phyloP scores from a whole-genome alignment of 2,888 invertebrate genomes.

The Anodontia alba region DNA sequence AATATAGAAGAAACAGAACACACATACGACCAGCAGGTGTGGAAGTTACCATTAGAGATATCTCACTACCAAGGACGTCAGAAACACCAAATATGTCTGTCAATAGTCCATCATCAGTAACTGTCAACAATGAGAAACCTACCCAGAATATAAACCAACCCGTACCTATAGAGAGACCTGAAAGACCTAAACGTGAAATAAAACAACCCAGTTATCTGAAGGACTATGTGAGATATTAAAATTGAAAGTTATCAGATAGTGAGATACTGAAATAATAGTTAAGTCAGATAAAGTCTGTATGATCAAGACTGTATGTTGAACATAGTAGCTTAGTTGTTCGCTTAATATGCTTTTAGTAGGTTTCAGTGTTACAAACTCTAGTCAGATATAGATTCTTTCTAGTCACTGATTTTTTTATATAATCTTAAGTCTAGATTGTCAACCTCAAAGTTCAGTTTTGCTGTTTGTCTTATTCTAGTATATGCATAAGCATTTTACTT shows the following conservation, averaged over 20 bases:
- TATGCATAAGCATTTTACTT: not conserved
- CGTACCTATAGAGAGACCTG: not conserved
- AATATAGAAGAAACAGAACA: slow-evolving; percentile 30
- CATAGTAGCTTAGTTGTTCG: not conserved
- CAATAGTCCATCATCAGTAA: not conserved
- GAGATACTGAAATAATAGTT: slow-evolving; percentile 1
- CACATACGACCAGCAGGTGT: slow-evolving; percentile 35
- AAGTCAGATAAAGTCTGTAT: not conserved
- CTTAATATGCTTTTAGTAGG: not conserved
- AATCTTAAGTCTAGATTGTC: no score
- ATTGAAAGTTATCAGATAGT: not conserved
- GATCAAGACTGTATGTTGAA: not conserved
- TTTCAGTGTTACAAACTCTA: not conserved
- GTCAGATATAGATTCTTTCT: not conserved
- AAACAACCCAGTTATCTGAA: slow-evolving; percentile 15
- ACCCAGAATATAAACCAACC: slow-evolving; percentile 3
- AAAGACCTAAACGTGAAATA: slow-evolving; percentile 7
- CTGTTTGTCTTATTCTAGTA: slow-evolving; percentile 1
- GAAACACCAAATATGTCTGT: not conserved
- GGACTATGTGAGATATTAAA: slow-evolving; percentile 18
- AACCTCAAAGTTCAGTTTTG: not conserved
- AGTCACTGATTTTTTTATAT: not conserved
- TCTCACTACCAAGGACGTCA: slow-evolving; percentile 19
- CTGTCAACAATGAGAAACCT: not conserved
- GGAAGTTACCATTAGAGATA: slow-evolving; percentile 12